Evolutionary conservation across 2,888 invertebrate species (phyloP).

Genomic region (Cloeon dipterum): DNA sequence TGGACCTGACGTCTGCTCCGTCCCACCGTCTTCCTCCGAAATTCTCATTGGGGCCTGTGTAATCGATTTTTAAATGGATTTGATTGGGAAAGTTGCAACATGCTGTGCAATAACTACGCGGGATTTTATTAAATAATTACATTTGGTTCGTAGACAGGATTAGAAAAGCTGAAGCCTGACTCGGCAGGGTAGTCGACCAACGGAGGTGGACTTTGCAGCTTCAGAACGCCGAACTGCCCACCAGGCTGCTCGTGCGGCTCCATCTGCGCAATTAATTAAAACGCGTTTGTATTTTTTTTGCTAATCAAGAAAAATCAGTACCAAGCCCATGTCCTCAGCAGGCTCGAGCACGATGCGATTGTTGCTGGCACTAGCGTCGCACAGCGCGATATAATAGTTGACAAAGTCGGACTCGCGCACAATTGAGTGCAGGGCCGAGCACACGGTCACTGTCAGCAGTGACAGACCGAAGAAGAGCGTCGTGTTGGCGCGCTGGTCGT

Average conservation of each 20-base stretch:
- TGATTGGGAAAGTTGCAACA: no score
- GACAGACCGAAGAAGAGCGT: slow-evolving; percentile 69
- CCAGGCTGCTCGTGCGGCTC: slow-evolving; percentile 28
- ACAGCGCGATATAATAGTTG: slow-evolving; percentile 53
- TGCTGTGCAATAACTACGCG: no score
- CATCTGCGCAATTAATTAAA: slow-evolving; percentile 23
- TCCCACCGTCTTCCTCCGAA: slow-evolving; percentile 14
- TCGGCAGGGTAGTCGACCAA: slow-evolving; percentile 11
- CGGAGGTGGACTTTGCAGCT: slow-evolving; percentile 44
- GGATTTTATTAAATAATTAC: slow-evolving; percentile 6
- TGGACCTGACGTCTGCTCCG: slow-evolving; percentile 13
- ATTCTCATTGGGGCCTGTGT: slow-evolving; percentile 18
- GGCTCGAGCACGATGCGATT: slow-evolving; percentile 44
- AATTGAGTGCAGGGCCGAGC: slow-evolving; percentile 53
- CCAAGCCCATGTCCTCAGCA: slow-evolving; percentile 62
- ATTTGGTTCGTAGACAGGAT: slow-evolving; percentile 63
- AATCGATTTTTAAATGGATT: no score
- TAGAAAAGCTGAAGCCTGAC: slow-evolving; percentile 51
- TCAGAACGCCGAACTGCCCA: slow-evolving; percentile 48
- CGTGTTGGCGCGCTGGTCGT: slow-evolving; percentile 58
- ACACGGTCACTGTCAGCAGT: slow-evolving; percentile 47
- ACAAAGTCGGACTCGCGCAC: slow-evolving; percentile 63
- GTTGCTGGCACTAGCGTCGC: slow-evolving; percentile 12
- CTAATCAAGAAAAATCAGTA: slow-evolving; percentile 21
- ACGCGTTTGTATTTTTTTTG: no score